These are phyloP conservation scores for Hydrocynus forskahlii DNA, from an alignment of 2,797 vertebrate genomes.

Conservation along the genomic window DNA sequence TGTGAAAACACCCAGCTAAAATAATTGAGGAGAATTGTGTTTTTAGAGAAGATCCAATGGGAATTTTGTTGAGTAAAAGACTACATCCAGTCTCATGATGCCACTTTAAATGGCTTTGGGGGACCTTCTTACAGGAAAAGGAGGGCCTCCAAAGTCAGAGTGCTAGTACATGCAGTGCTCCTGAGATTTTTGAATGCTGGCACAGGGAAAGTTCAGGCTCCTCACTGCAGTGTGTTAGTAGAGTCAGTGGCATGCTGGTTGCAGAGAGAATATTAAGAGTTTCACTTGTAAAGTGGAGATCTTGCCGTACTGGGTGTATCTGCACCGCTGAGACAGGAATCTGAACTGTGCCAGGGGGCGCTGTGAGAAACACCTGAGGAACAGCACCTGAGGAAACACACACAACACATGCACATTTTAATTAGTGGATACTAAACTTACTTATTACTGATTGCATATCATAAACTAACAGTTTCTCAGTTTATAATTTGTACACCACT, in stretches of 20 bases:
- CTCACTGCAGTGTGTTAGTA: slow-evolving; percentile 73
- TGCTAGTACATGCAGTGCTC: slow-evolving; percentile 63
- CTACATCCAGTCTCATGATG: neutral
- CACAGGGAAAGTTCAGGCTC: slow-evolving; percentile 31
- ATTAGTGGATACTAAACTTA: neutral
- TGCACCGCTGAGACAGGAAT: slow-evolving; percentile 96
- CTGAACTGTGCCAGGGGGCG: slow-evolving; percentile 93
- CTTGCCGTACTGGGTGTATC: slow-evolving; percentile 95
- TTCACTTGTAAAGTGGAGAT: slow-evolving; percentile 86
- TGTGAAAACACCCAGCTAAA: neutral
- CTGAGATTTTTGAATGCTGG: slow-evolving; percentile 16
- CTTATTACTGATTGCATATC: too few species aligned
- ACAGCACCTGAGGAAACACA: slow-evolving; percentile 70
- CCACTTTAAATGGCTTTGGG: slow-evolving; percentile 10
- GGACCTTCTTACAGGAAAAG: neutral
- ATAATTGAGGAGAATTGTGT: neutral
- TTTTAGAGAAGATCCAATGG: neutral
- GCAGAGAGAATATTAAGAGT: slow-evolving; percentile 69
- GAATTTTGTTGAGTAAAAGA: neutral
- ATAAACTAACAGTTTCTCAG: too few species aligned
- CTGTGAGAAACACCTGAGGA: slow-evolving; percentile 95
- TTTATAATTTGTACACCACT: too few species aligned
- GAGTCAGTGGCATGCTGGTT: slow-evolving; percentile 75
- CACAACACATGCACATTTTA: neutral
- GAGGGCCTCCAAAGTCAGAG: slow-evolving; percentile 26